Evolutionary conservation across 2,888 invertebrate species (phyloP).

Genomic region (Scaptomyza cyrtandrae): DNA sequence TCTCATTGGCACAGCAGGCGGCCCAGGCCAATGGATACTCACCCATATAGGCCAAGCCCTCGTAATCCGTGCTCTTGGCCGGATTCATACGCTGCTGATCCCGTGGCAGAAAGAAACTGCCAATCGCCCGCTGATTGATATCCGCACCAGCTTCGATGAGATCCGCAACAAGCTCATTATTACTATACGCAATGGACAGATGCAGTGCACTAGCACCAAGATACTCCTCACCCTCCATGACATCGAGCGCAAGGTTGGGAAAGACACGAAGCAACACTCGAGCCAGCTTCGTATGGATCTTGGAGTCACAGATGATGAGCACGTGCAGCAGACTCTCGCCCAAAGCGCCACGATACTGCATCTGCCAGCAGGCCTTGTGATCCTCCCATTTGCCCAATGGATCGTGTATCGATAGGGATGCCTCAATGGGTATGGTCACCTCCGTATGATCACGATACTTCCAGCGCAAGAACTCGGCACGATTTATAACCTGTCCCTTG

Average conservation of each 20-base stretch:
- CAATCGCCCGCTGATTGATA: slow-evolving; percentile 96
- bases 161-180: slow-evolving; percentile 97
- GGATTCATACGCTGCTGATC: slow-evolving; percentile 95
- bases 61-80: slow-evolving; percentile 94
- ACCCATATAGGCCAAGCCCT: slow-evolving; percentile 98
- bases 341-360: slow-evolving; percentile 97
- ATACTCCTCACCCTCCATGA: slow-evolving; percentile 99
- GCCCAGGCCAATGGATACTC: slow-evolving; percentile 99
- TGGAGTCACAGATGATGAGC: slow-evolving; percentile 96
- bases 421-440: slow-evolving; percentile 94
- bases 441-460: slow-evolving; percentile 94
- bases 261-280: slow-evolving; percentile 95
- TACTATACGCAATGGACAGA: slow-evolving; percentile 97
- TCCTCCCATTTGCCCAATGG: slow-evolving; percentile 95
- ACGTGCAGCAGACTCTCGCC: slow-evolving; percentile 98
- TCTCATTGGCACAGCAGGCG: slow-evolving; percentile 98
- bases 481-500: slow-evolving; percentile 92
- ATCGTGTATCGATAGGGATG: slow-evolving; percentile 93
- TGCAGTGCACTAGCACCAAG: slow-evolving; percentile 97
- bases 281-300: slow-evolving; percentile 89
- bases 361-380: slow-evolving; percentile 98
- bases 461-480: slow-evolving; percentile 95
- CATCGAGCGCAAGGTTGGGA: slow-evolving; percentile 95
- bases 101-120: slow-evolving; percentile 97
- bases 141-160: slow-evolving; percentile 96